Evolutionary conservation across 2,113 vertebrate genomes (phyloP).

Genomic region (Equus quagga): DNA sequence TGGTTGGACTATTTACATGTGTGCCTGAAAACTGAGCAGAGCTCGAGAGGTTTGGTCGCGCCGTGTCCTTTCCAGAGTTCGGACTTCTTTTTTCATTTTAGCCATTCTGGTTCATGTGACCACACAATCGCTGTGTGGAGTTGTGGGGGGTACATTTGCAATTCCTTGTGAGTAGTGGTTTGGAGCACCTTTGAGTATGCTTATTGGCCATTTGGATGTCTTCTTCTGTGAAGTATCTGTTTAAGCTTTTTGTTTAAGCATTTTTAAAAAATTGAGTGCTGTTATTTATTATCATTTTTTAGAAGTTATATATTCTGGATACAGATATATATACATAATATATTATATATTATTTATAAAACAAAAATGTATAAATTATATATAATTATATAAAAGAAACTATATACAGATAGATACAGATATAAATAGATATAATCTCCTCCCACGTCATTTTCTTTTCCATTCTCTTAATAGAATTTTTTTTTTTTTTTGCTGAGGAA

Average conservation of each 20-base stretch:
- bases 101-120: neutral
- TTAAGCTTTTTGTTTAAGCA: neutral
- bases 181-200: neutral
- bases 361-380: neutral
- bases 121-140: no score
- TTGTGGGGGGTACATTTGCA: neutral
- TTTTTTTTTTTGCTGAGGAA: neutral
- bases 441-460: neutral
- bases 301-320: neutral
- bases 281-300: neutral
- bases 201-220: neutral
- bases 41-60: accelerated
- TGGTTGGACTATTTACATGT: neutral
- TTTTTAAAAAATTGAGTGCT: neutral
- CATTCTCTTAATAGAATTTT: neutral
- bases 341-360: neutral
- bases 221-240: neutral
- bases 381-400: neutral
- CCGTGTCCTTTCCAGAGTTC: accelerated
- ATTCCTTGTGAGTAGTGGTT: neutral
- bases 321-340: neutral
- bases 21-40: neutral
- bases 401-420: neutral
- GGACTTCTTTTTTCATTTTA: neutral
- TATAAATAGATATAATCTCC: neutral